These are phyloP conservation scores for Mohoua ochrocephala DNA, from an alignment of 2,113 vertebrate species.

Conservation along the genomic window DNA sequence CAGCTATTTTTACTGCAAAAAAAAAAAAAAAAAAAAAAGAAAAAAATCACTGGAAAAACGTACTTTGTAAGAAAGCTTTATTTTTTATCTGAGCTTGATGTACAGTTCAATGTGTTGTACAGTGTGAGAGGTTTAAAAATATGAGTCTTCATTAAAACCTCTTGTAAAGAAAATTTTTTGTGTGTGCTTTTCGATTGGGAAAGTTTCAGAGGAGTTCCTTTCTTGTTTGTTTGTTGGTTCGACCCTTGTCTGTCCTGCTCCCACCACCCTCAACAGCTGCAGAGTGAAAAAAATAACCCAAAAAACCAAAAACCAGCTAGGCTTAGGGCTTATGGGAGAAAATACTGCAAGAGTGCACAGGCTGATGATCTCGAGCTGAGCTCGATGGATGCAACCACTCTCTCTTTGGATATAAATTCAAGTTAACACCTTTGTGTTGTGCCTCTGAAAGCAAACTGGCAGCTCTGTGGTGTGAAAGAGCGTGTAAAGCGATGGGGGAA, in stretches of 20 bases:
- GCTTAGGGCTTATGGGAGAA: rapidly evolving
- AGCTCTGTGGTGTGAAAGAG: not conserved
- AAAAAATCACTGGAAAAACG: conserved; percentile 71
- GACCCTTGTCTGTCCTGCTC: not conserved
- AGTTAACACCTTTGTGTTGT: not conserved
- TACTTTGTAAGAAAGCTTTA: conserved; percentile 77
- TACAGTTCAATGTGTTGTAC: conserved; percentile 35
- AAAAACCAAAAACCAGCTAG: not conserved
- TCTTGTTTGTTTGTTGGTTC: not conserved
- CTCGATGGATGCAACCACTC: not conserved
- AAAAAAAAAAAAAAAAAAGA: not conserved
- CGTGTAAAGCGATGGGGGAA: not conserved
- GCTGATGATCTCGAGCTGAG: not conserved
- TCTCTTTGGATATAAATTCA: not conserved
- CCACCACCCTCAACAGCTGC: not conserved
- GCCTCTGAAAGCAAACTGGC: not conserved
- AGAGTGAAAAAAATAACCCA: not conserved
- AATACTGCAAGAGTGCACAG: not conserved
- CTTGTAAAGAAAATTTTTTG: not conserved
- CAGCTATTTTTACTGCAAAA: conserved; percentile 83
- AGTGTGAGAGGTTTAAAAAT: conserved; percentile 23
- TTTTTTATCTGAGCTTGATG: conserved; percentile 71
- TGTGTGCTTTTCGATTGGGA: not conserved
- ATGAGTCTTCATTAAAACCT: conserved; percentile 29
- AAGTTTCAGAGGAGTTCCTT: not conserved